Evolutionary conservation across 1,140 invertebrate genomes (phyloP), one percentile per base, ranked within the genome.

Genomic region (Bombus balteatus): DNA sequence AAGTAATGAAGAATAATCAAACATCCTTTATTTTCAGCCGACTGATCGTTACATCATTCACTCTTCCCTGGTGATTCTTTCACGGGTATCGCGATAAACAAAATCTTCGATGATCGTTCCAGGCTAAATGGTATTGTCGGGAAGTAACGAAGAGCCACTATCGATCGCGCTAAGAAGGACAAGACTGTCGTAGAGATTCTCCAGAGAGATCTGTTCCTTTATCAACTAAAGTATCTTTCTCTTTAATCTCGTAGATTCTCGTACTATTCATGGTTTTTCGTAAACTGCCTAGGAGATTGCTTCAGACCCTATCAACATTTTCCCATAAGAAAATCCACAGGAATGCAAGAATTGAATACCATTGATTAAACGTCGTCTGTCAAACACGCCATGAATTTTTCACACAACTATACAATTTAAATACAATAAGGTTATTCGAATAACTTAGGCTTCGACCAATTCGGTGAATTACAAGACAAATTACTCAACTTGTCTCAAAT

Each of bases 71-170:
- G 79, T 82, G 81, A 85, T 87, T 74, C 88, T 77, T 81, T 62
- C 70, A 81, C 47, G 79, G 76, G 53, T 41, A 71, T 70, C 57
- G 32, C 53, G 66, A 85, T 86, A 87, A 91, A 91, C 88, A 86
- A 85, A 89, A 89, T 91, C 76, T 78, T 62, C 81, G 81, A 81
- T 86, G 84, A 91, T 83, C 84, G 84, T 89, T 81, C 68, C n/a
- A 59, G 53, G 39, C 41, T 85, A 83, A 78, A 83, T 89, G 88
- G 79, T 53, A 81, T 81, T 81, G 90, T 88, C 83, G 78, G 88
- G 79, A 90, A 88, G 88, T 85, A 86, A 88, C 90, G 83, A 89
- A 89, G 85, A 88, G 81, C 81, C 70, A 57, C 68, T 85, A 90
- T 91, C 87, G 91, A 91, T 91, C 90, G 84, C 41, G 65, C 32